Evolutionary conservation across 1,140 invertebrate genomes (phyloP).

Genomic region (Neodiprion lecontei): DNA sequence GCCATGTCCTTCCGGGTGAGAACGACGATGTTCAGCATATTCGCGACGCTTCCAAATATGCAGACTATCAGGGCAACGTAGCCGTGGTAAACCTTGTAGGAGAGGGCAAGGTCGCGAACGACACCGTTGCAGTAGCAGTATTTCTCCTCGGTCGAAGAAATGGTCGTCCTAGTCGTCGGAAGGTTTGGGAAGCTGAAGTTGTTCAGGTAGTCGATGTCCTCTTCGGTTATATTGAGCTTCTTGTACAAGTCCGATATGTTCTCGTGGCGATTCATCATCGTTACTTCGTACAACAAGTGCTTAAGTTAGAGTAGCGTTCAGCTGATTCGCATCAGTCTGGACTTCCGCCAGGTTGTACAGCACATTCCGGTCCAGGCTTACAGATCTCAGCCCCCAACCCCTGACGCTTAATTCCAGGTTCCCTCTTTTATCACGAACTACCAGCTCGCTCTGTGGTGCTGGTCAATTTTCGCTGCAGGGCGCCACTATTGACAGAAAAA

Average conservation of each 20-base stretch:
- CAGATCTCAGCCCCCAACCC: background rate
- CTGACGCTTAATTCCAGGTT: background rate
- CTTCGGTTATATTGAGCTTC: constrained; percentile 43
- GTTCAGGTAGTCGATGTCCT: constrained; percentile 46
- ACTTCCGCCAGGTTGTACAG: constrained; percentile 10
- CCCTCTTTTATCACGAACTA: too few species aligned
- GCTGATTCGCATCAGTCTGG: background rate
- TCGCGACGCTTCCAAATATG: constrained; percentile 87
- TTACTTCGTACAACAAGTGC: constrained; percentile 16
- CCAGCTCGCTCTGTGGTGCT: too few species aligned
- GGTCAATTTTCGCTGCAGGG: too few species aligned
- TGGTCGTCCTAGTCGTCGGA: background rate
- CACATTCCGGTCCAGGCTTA: background rate
- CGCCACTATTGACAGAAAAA: background rate
- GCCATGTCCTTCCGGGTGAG: constrained; percentile 85
- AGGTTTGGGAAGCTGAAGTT: constrained; percentile 28
- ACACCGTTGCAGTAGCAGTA: constrained; percentile 36
- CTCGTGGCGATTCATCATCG: constrained; percentile 27
- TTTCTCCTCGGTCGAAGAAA: background rate
- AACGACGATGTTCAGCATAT: constrained; percentile 88
- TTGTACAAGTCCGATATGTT: constrained; percentile 38
- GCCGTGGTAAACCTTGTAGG: constrained; percentile 63
- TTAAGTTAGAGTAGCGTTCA: constrained; percentile 19
- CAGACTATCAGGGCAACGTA: constrained; percentile 79
- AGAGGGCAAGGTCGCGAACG: constrained; percentile 32